Percentiles rank a stretch among this genome's conserved stretches.
Conservation (phyloP, 2,797 vertebrate species). For the Botia almorhae region DNA sequence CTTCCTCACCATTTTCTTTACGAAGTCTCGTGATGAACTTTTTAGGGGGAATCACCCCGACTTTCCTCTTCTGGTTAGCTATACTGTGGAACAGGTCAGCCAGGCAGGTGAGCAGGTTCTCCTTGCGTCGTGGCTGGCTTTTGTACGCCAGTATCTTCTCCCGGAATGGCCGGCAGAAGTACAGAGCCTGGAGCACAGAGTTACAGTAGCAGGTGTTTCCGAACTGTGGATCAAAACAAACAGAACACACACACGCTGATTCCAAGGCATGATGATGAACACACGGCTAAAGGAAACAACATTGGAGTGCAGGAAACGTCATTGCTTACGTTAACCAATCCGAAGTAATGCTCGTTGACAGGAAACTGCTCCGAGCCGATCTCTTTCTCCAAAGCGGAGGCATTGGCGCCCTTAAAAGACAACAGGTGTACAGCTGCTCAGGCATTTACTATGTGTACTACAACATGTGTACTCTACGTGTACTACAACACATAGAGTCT, state of each 20-base stretch:
- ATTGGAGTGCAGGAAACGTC: neutral
- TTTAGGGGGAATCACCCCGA: constrained; percentile 97
- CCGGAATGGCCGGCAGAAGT: constrained; percentile 95
- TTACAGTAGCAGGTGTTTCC: constrained; percentile 99
- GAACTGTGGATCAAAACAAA: constrained; percentile 76
- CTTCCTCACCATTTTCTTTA: constrained; percentile 92
- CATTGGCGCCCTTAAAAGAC: constrained; percentile 84
- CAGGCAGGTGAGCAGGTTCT: constrained; percentile 95
- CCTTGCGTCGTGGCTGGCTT: constrained; percentile 95
- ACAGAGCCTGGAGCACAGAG: constrained; percentile 95
- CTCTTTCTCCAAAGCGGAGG: constrained; percentile 90
- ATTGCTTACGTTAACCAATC: constrained; percentile 84
- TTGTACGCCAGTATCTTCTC: constrained; percentile 97
- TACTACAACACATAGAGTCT: neutral
- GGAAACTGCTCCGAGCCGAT: constrained; percentile 90
- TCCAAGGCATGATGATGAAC: constrained; percentile 2
- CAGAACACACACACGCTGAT: constrained; percentile 24
- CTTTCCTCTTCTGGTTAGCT: constrained; percentile 97
- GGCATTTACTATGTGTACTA: neutral
- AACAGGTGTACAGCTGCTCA: constrained; percentile 5
- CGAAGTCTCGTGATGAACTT: constrained; percentile 96
- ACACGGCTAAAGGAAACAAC: neutral
- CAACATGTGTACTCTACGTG: no score
- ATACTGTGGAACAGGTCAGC: constrained; percentile 98
- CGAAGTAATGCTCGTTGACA: constrained; percentile 88